Evolutionary conservation across 2,113 vertebrate species (phyloP).

Genomic region (Capreolus pygargus): DNA sequence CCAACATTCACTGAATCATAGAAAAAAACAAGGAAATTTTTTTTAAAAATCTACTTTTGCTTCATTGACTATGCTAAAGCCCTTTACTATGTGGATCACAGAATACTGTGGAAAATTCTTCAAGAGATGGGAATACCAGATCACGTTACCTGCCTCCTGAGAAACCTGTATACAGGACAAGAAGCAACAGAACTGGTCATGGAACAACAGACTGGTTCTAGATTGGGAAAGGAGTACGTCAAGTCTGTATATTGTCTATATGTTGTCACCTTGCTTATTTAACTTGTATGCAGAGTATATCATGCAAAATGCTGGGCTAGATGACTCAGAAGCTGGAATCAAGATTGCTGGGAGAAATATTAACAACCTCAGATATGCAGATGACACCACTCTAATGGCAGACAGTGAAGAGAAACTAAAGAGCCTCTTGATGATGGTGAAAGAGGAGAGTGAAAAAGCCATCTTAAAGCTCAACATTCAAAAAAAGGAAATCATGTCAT

Average conservation of each 20-base stretch:
- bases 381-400: background rate
- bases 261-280: background rate
- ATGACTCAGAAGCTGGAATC: background rate
- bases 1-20: background rate
- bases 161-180: background rate
- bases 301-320: accelerated
- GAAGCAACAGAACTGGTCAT: background rate
- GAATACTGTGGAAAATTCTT: background rate
- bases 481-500: background rate
- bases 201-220: background rate
- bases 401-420: background rate
- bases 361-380: background rate
- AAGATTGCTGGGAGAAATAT: background rate
- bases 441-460: background rate
- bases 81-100: background rate
- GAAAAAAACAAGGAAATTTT: background rate
- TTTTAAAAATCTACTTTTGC: background rate
- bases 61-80: background rate
- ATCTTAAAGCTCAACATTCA: background rate
- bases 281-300: background rate
- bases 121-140: background rate
- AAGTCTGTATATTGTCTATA: background rate
- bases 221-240: background rate
- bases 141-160: background rate
- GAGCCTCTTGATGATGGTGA: background rate